Base-by-base conservation (phyloP, 2,888 invertebrate species). In the Lasius platythorax region DNA sequence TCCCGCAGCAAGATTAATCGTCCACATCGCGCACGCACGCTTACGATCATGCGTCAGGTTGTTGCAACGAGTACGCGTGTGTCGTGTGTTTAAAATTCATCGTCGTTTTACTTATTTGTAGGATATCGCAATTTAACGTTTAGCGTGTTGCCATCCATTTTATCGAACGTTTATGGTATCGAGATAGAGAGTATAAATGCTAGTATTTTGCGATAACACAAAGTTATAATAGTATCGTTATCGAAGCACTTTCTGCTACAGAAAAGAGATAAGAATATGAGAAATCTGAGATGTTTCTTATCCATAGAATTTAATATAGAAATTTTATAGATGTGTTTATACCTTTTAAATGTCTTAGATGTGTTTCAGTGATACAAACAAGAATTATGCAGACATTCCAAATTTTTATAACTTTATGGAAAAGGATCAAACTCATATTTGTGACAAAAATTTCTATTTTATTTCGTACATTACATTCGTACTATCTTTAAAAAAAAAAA, bases 1-100 rank as follows among this genome's bases (percentile, higher is more conserved):
- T 73, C 73, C n/a, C 23, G 63, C 63, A 37, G 30, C 43, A 68
- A 58, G 30, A 46, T 12, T 79, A 78, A 58, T 73, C 66, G 37
- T 2, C 12, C 72, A 15, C 58, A 73, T 73, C 63, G 30, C 23
- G n/a, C 30, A 58, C 58, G 30, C 68, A 43, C 56, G 67, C n/a
- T 28, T 12, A n/a, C 56, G 56, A 67, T 67, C 40, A 40, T 18
- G 50, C 46, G 46, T 75, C 46, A 37, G 40, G 37, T 37, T 56
- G 37, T 11, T 53, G 8, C 40, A 9, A 33, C 30, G 28, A 43
- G 56, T n/a, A n/a, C 53, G 43, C 15, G 67, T 43, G 67, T 43
- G n/a, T 53, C 8, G 53, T 43, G n/a, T 56, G 40, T n/a, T 78
- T 68, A 66, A 76, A 8, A 40, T 63, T 37, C 1, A 46, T 50